A percentile compares a stretch with the other conserved stretches of the same genome.
Conservation (phyloP, 2,888 invertebrate species). For the Caenorhabditis sp. region DNA sequence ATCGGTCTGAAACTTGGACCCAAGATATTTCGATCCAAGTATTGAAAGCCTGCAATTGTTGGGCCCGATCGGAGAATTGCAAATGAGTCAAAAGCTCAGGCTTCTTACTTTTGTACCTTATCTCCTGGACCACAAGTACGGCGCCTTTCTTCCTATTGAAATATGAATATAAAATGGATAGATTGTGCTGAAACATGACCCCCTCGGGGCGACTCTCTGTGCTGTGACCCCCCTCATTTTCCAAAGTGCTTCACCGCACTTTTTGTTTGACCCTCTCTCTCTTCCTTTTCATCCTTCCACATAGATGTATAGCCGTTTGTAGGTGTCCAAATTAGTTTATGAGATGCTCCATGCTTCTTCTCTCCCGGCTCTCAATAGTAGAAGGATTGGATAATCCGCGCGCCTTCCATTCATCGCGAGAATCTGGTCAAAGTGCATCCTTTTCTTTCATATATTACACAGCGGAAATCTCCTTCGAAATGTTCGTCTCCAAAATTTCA, state of each 20-base stretch:
- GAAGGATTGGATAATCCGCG: slow-evolving; percentile 35
- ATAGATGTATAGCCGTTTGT: too few relatives aligned
- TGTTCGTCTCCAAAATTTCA: too few relatives aligned
- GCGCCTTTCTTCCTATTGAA: slow-evolving; percentile 12
- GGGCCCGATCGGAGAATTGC: too few relatives aligned
- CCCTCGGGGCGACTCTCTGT: slow-evolving; percentile 1
- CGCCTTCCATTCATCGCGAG: slow-evolving; percentile 20
- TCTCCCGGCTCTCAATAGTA: slow-evolving; percentile 31
- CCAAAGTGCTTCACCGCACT: slow-evolving; percentile 36
- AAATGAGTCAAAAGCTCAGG: too few relatives aligned
- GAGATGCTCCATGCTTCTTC: slow-evolving; percentile 11
- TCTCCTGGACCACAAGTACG: too few relatives aligned
- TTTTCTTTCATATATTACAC: slow-evolving; percentile 22
- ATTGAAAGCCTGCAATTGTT: too few relatives aligned
- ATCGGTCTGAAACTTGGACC: too few relatives aligned
- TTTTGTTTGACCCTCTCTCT: slow-evolving; percentile 19
- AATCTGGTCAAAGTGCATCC: slow-evolving; percentile 43
- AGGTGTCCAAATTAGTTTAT: slow-evolving; percentile 50
- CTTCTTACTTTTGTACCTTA: too few relatives aligned
- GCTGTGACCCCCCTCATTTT: slow-evolving; percentile 31
- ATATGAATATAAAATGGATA: slow-evolving; percentile 35
- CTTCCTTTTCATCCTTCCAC: too few relatives aligned
- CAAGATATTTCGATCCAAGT: too few relatives aligned
- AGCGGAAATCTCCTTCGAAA: slow-evolving; percentile 42
- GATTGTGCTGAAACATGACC: slow-evolving; percentile 47